Evolutionary conservation across 2,797 vertebrate species (phyloP).

Genomic region (Echiichthys vipera): DNA sequence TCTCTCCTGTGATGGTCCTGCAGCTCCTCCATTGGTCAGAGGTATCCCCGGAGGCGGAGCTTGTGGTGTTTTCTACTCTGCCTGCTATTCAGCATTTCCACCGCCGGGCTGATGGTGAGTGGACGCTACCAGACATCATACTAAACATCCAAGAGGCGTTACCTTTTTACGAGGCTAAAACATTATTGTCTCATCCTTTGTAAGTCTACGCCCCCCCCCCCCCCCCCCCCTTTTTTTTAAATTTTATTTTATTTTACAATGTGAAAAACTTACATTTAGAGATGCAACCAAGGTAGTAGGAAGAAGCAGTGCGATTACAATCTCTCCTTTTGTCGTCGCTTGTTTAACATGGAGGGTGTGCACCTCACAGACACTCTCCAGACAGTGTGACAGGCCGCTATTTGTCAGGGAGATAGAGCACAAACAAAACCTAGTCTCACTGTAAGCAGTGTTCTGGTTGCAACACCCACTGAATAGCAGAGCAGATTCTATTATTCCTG

Average conservation of each 20-base stretch:
- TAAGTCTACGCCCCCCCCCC: neutral
- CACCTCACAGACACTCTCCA: constrained; percentile 5
- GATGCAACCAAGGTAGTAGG: constrained; percentile 7
- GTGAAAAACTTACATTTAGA: neutral
- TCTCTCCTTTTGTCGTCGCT: constrained; percentile 11
- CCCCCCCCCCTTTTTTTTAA: neutral
- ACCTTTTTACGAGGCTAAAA: neutral
- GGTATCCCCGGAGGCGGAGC: constrained; percentile 93
- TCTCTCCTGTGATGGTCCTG: neutral
- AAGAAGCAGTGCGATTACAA: neutral
- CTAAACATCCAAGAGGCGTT: neutral
- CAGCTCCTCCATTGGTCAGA: constrained; percentile 94
- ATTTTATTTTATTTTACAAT: neutral
- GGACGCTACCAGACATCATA: neutral
- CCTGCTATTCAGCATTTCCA: constrained; percentile 89
- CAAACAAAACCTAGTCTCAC: constrained; percentile 16
- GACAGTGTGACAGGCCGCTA: constrained; percentile 30
- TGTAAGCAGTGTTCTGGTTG: constrained; percentile 9
- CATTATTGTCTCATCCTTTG: neutral
- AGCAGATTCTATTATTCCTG: neutral
- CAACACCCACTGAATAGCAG: constrained; percentile 10
- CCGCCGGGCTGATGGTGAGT: constrained; percentile 93
- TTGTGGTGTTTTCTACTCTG: constrained; percentile 93
- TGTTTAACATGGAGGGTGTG: constrained; percentile 35
- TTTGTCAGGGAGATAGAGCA: constrained; percentile 42